Conservation (phyloP, 2,113 vertebrate genomes). For the Steatornis caripensis region DNA sequence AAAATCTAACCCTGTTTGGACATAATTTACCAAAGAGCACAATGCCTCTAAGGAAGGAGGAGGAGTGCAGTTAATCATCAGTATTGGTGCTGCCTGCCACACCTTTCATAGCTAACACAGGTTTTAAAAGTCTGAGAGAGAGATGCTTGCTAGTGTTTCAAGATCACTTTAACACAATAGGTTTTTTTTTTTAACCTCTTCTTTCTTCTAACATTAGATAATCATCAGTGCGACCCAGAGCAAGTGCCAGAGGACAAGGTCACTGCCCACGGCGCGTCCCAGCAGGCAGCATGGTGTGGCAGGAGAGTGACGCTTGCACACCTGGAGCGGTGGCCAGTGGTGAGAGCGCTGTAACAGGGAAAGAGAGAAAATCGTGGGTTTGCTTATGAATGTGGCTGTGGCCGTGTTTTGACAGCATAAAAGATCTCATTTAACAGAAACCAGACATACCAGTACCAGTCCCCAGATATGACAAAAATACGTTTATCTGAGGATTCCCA, state of each 20-base stretch:
- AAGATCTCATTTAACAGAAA: not conserved
- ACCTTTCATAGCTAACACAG: not conserved
- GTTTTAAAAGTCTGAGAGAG: not conserved
- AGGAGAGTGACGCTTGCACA: not conserved
- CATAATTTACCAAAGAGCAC: not conserved
- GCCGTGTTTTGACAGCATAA: not conserved
- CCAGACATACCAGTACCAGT: not conserved
- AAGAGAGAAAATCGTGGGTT: not conserved
- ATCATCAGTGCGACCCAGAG: not conserved
- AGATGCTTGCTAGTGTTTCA: not conserved
- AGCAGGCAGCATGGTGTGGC: not conserved
- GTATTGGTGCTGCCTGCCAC: not conserved
- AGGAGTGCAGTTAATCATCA: not conserved
- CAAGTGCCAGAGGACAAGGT: not conserved
- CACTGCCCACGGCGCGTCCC: accelerated
- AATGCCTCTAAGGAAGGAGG: not conserved
- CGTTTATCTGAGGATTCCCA: constrained; percentile 18
- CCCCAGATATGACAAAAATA: not conserved
- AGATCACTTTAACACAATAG: not conserved
- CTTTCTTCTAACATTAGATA: not conserved
- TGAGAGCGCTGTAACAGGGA: not conserved
- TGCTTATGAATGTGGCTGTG: not conserved
- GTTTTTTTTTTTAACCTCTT: not conserved
- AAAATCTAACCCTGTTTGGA: not conserved
- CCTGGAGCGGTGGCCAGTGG: accelerated